Percentiles rank a stretch among this genome's conserved stretches.
phyloP scores from a whole-genome alignment of 2,113 vertebrate genomes.

The Gallinago undulata region DNA sequence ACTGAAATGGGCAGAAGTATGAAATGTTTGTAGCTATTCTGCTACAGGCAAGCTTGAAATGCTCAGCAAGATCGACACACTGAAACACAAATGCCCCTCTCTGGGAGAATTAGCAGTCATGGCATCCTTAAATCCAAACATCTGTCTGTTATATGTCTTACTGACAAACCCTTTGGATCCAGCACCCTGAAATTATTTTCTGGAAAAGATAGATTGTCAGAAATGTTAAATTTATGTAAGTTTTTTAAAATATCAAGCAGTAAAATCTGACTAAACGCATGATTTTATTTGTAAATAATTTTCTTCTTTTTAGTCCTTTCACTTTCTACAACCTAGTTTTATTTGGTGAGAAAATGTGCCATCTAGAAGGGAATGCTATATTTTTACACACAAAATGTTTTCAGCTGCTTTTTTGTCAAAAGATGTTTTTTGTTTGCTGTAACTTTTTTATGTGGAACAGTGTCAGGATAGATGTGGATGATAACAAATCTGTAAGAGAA shows the following conservation, averaged over 20 bases:
- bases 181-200: background rate
- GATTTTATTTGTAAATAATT: background rate
- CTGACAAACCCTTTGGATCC: background rate
- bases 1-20: background rate
- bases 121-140: background rate
- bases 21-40: background rate
- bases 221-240: background rate
- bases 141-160: background rate
- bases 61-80: background rate
- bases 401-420: background rate
- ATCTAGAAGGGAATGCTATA: background rate
- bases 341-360: background rate
- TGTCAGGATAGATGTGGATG: background rate
- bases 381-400: background rate
- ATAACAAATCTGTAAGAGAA: too few relatives aligned
- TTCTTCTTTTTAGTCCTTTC: background rate
- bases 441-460: background rate
- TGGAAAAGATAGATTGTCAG: background rate
- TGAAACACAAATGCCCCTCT: background rate
- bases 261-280: background rate
- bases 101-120: background rate
- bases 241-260: background rate
- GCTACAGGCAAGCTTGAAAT: background rate
- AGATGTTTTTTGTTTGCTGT: background rate
- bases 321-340: background rate